Conservation (phyloP, 2,797 vertebrate species). For the Sebastes vulpes region DNA sequence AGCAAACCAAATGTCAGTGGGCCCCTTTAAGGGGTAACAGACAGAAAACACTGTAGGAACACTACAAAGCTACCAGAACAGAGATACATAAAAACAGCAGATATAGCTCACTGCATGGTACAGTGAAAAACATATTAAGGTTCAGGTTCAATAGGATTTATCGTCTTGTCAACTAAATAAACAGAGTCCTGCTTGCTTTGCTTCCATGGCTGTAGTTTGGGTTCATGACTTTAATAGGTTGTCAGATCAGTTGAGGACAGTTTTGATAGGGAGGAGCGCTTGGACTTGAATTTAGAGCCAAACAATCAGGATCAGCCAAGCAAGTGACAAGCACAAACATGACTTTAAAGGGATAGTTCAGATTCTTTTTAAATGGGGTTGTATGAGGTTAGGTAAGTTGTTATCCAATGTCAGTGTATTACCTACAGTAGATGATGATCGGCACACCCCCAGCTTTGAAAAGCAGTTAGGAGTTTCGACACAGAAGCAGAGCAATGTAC, state of each 20-base stretch:
- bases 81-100: background rate
- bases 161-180: conserved; percentile 6
- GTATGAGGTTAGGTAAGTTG: too few relatives aligned
- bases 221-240: background rate
- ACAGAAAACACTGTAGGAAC: background rate
- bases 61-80: background rate
- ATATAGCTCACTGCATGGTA: background rate
- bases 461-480: too few relatives aligned
- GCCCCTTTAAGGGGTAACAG: background rate
- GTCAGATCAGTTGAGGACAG: background rate
- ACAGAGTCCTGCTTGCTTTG: background rate
- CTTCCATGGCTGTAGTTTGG: background rate
- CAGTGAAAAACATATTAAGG: too few relatives aligned
- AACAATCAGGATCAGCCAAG: background rate
- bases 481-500: background rate
- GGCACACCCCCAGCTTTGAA: too few relatives aligned
- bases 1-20: background rate
- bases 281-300: background rate
- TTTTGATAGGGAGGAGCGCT: background rate
- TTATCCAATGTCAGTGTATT: too few relatives aligned
- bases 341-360: background rate
- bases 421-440: too few relatives aligned
- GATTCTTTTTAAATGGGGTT: too few relatives aligned
- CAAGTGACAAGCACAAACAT: conserved; percentile 20
- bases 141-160: background rate